phyloP scores from a whole-genome alignment of 2,113 vertebrate species.

The Bolborhynchus lineola region DNA sequence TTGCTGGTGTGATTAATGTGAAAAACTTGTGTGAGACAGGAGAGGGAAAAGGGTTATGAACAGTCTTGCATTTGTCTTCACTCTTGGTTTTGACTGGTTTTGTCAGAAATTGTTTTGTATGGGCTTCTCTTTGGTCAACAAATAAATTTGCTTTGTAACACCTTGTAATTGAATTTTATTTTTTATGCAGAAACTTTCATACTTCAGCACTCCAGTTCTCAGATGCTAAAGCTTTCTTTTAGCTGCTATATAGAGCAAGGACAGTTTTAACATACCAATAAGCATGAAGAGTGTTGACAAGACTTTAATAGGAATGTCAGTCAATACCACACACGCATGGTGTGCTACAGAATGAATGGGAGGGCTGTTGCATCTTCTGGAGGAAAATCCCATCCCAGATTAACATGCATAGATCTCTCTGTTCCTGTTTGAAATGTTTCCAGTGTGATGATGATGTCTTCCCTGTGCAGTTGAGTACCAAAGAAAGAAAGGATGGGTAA shows the following conservation, averaged over 20 bases:
- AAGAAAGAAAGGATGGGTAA: background rate
- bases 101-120: background rate
- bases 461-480: background rate
- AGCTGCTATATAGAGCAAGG: background rate
- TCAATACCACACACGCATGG: background rate
- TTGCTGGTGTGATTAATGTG: background rate
- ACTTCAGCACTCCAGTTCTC: background rate
- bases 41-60: background rate
- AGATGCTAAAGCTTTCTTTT: background rate
- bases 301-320: background rate
- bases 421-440: background rate
- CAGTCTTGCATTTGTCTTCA: background rate
- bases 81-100: background rate
- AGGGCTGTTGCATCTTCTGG: background rate
- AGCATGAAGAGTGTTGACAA: background rate
- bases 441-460: background rate
- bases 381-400: background rate
- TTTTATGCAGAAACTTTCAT: background rate
- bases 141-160: conserved; percentile 25
- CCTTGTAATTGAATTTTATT: background rate
- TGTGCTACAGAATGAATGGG: background rate
- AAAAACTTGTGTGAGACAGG: background rate
- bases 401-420: background rate
- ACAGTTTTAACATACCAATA: background rate
- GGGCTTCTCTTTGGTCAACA: background rate